Evolutionary conservation across 2,113 vertebrate species (phyloP).

Genomic region (Ibidorhyncha struthersii): DNA sequence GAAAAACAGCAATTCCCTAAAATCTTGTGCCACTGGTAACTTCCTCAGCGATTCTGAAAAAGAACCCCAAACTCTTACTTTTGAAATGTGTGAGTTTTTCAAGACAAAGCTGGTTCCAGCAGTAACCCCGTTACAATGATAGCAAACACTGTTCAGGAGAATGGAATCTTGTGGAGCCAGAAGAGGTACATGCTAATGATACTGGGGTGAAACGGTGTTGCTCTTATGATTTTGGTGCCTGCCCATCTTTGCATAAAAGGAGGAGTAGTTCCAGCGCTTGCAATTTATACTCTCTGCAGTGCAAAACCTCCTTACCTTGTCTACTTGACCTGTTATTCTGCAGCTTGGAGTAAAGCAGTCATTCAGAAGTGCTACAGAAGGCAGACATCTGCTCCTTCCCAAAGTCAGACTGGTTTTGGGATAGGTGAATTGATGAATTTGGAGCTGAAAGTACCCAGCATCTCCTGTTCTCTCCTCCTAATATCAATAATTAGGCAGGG

Average conservation of each 20-base stretch:
- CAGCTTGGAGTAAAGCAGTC: not conserved
- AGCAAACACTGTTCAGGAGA: not conserved
- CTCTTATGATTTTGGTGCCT: not conserved
- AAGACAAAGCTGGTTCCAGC: not conserved
- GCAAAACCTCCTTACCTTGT: not conserved
- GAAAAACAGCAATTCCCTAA: not conserved
- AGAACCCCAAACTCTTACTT: not conserved
- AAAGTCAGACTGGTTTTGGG: not conserved
- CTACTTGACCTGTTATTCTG: not conserved
- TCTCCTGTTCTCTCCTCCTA: not conserved
- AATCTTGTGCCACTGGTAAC: not conserved
- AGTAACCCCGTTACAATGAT: not conserved
- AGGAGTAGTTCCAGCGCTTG: not conserved
- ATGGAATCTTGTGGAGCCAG: constrained; percentile 1
- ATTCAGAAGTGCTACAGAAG: not conserved
- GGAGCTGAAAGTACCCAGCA: not conserved
- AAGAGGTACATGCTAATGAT: not conserved
- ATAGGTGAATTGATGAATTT: not conserved
- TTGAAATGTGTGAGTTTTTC: not conserved
- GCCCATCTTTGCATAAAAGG: not conserved
- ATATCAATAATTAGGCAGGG: not conserved
- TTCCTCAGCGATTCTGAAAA: not conserved
- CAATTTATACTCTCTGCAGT: not conserved
- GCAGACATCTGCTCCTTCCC: not conserved
- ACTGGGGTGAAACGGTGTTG: not conserved